These are phyloP conservation scores for Oikopleura dioica DNA, from an alignment of 23 tunicate genomes.

Conservation along the genomic window DNA sequence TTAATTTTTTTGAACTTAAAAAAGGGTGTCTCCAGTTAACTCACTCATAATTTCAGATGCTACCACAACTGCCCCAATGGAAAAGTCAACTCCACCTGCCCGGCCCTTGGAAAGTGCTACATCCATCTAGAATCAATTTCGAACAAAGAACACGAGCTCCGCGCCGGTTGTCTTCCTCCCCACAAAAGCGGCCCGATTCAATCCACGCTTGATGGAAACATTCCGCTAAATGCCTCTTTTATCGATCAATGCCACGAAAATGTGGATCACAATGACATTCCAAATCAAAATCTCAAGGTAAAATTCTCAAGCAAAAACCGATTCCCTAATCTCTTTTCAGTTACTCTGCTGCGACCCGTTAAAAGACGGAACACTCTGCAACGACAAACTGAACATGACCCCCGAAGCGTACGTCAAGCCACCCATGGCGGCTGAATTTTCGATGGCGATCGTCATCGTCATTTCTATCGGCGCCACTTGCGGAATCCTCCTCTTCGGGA, in stretches of 20 bases:
- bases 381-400: neutral
- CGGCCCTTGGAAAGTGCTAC: neutral
- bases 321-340: neutral
- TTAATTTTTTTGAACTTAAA: too few relatives aligned
- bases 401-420: neutral
- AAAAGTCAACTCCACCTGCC: neutral
- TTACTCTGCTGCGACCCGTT: neutral
- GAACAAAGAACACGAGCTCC: neutral
- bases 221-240: too few relatives aligned
- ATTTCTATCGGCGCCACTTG: neutral
- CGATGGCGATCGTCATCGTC: neutral
- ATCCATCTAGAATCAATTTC: neutral
- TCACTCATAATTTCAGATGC: neutral
- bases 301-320: too few relatives aligned
- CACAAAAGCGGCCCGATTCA: neutral
- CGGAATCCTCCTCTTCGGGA: neutral
- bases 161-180: neutral
- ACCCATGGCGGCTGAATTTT: neutral
- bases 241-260: neutral
- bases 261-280: neutral
- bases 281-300: too few relatives aligned
- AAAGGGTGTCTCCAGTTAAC: too few relatives aligned
- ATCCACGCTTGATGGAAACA: too few relatives aligned
- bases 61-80: neutral
- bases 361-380: neutral